Evolutionary conservation across 2,113 vertebrate species (phyloP), one percentile per base, ranked within the genome.

Genomic region (Hemiprocne comata): DNA sequence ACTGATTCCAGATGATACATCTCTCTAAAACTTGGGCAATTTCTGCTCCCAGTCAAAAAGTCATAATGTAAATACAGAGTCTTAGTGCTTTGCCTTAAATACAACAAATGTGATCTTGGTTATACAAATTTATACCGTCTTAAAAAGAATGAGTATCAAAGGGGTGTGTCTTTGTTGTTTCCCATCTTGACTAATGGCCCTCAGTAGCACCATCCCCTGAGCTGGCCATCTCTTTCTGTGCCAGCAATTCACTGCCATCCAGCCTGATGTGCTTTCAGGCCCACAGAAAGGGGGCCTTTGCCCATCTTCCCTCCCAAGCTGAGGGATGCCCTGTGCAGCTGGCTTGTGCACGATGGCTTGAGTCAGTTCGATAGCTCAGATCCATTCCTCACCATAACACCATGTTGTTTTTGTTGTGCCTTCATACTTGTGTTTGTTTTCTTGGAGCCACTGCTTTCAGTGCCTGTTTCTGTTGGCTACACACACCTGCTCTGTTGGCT

Each of bases 111-210:
- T 21, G 67, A 77, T 84, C 77, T 88, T 85, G 90, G 60, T 89
- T 85, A 65, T 91, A 95, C 69, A 96, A 94, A 93, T 92, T 85
- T 96, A 76, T 85, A 96, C 87, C 92, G 53, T 31, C 84, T 95
- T 91, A 94, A 85, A 89, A 77, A 4, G 75, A 85, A 13, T 65
- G n/a, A 74, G 9, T 26, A 61, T 61, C 79, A 75, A 67, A 80
- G 9, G 15, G 40, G 14, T 42, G 2, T 9, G 8, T 23, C 36
- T 42, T 64, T 75, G 15, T 42, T 58, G 7, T 64, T 92, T 82
- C 17, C 33, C 12, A 3, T 28, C 44, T 84, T 84, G 40, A 11
- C 31, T 44, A 91, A 71, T 72, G 42, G 11, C 11, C 42, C 50
- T 87, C 58, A 75, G 21, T 25, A 85, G 53, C 46, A 24, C 18